phyloP scores from a whole-genome alignment of 2,113 vertebrate species.

The Alethe diademata region DNA sequence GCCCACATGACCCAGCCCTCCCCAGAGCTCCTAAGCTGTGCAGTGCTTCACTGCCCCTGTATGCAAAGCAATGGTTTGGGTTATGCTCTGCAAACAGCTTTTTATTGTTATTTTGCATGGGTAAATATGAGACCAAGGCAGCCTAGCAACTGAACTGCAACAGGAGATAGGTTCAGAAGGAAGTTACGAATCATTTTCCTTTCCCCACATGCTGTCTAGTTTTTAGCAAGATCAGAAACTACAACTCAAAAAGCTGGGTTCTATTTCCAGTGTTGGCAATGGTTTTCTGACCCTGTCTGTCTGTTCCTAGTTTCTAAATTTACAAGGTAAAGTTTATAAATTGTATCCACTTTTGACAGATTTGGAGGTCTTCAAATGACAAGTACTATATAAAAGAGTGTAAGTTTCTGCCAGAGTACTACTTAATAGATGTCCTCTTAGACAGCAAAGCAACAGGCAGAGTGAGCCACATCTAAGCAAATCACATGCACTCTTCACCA shows the following conservation, averaged over 20 bases:
- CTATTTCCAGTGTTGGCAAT: slow-evolving; percentile 11
- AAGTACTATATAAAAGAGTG: not conserved
- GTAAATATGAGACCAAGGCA: not conserved
- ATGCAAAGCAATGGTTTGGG: not conserved
- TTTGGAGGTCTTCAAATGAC: slow-evolving; percentile 34
- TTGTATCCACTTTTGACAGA: slow-evolving; percentile 21
- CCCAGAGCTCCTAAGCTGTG: not conserved
- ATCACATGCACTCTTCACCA: not conserved
- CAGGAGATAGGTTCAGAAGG: not conserved
- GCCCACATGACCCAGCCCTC: not conserved
- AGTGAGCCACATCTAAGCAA: not conserved
- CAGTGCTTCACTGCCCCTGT: not conserved
- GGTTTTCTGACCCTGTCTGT: not conserved
- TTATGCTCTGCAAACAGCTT: not conserved
- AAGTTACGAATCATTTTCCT: not conserved
- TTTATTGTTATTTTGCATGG: not conserved
- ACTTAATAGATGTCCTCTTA: not conserved
- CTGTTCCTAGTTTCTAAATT: slow-evolving; percentile 18
- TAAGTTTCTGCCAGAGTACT: not conserved
- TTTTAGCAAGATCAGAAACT: not conserved
- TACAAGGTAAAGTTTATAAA: slow-evolving; percentile 20
- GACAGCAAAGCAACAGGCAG: not conserved
- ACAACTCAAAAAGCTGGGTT: not conserved
- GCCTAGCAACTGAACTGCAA: slow-evolving; percentile 22
- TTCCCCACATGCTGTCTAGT: not conserved